A percentile compares a stretch with the other conserved stretches of the same genome.
These are phyloP conservation scores for Coptotermes formosanus DNA, from an alignment of 1,140 invertebrate genomes.

Conservation along the genomic window DNA sequence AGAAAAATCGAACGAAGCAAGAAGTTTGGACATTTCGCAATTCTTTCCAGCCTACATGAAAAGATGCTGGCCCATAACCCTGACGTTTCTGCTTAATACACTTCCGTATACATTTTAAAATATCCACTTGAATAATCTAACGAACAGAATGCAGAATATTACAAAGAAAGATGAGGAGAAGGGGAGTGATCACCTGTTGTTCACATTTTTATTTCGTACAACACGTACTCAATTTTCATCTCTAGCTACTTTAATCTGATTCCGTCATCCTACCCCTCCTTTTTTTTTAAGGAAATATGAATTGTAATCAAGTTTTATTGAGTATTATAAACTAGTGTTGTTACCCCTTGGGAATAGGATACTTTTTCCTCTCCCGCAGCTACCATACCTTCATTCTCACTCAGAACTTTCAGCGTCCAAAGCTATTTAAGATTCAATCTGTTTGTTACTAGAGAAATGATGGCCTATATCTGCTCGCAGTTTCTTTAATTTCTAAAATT, in stretches of 20 bases:
- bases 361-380: not conserved
- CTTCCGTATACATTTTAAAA: not conserved
- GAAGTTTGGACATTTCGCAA: too few species aligned
- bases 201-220: not conserved
- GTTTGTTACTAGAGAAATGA: not conserved
- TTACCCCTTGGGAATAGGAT: not conserved
- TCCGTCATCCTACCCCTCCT: not conserved
- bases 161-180: not conserved
- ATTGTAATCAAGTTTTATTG: not conserved
- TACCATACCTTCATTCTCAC: not conserved
- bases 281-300: not conserved
- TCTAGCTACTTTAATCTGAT: not conserved
- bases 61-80: too few species aligned
- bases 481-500: not conserved
- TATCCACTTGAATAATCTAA: not conserved
- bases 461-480: not conserved
- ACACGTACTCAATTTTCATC: not conserved
- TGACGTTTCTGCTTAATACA: too few species aligned
- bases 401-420: not conserved
- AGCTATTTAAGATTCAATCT: not conserved
- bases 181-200: not conserved
- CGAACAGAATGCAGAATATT: not conserved
- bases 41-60: too few species aligned
- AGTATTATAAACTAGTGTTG: not conserved
- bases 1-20: too few species aligned